phyloP scores from a whole-genome alignment of 2,113 vertebrate species.

The Syngnathoides biaculeatus region DNA sequence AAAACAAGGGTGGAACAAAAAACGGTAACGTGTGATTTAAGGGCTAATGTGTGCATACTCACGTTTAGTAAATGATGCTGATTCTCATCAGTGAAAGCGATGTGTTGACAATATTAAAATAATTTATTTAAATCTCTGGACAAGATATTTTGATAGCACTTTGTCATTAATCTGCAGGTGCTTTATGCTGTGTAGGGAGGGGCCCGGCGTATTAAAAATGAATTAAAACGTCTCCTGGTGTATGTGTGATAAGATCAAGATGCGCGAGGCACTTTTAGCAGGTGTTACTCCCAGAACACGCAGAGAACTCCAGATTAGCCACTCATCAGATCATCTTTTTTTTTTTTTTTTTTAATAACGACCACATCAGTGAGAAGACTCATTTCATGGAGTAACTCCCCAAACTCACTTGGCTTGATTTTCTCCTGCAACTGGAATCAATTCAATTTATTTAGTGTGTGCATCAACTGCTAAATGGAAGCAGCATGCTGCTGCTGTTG shows the following conservation, averaged over 20 bases:
- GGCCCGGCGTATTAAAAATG: background rate
- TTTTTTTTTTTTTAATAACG: conserved; percentile 5
- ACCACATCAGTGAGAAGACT: conserved; percentile 1
- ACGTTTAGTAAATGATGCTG: too few species aligned
- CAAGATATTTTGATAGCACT: background rate
- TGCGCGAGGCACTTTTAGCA: conserved; percentile 8
- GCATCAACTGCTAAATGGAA: conserved; percentile 1
- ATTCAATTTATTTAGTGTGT: conserved; percentile 2
- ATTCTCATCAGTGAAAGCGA: background rate
- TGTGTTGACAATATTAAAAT: background rate
- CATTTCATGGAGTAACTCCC: background rate
- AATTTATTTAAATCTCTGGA: background rate
- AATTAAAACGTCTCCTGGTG: conserved; percentile 4
- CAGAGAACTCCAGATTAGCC: background rate
- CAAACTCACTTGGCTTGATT: background rate
- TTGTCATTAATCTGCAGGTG: background rate
- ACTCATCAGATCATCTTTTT: conserved; percentile 7
- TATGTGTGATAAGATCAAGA: background rate
- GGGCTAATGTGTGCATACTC: too few species aligned
- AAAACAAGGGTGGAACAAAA: too few species aligned
- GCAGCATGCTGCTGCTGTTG: background rate
- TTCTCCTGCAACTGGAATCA: background rate
- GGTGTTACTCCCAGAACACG: conserved; percentile 1
- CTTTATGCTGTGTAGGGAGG: background rate
- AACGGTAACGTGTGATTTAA: too few species aligned